Percentiles rank a stretch among this genome's conserved stretches.
Evolutionary conservation across 2,113 vertebrate species (phyloP).

Genomic region (Melospiza melodia): DNA sequence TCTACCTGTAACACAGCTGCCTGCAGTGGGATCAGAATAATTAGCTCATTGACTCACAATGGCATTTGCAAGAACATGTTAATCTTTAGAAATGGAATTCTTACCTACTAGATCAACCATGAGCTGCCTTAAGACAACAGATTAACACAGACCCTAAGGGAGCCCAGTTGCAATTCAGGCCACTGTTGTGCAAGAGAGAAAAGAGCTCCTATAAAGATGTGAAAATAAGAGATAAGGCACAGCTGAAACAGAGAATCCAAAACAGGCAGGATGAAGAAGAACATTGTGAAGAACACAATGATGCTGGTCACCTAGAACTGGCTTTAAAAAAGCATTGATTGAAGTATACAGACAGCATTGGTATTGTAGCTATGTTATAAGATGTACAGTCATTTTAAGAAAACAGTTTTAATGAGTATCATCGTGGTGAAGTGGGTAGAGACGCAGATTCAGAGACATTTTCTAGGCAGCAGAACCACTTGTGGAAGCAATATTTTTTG

Average conservation of each 20-base stretch:
- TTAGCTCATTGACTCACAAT: background rate
- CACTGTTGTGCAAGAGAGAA: background rate
- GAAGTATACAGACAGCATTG: background rate
- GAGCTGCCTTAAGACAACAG: background rate
- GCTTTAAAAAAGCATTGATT: background rate
- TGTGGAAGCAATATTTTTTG: background rate
- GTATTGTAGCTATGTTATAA: background rate
- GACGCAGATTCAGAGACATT: background rate
- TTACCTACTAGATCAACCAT: background rate
- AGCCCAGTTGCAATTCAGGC: background rate
- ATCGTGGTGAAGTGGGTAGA: background rate
- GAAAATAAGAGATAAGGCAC: background rate
- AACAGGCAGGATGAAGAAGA: background rate
- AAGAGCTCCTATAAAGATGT: background rate
- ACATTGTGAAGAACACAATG: background rate
- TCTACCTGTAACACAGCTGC: background rate
- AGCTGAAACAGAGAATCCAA: background rate
- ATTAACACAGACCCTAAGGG: background rate
- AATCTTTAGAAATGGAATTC: background rate
- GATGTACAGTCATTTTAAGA: background rate
- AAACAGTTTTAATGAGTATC: background rate
- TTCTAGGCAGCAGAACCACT: background rate
- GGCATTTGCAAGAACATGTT: background rate
- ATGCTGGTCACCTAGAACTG: background rate
- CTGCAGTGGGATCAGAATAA: background rate